Conservation (phyloP, 2,888 invertebrate species). For the Ctena decussata region DNA sequence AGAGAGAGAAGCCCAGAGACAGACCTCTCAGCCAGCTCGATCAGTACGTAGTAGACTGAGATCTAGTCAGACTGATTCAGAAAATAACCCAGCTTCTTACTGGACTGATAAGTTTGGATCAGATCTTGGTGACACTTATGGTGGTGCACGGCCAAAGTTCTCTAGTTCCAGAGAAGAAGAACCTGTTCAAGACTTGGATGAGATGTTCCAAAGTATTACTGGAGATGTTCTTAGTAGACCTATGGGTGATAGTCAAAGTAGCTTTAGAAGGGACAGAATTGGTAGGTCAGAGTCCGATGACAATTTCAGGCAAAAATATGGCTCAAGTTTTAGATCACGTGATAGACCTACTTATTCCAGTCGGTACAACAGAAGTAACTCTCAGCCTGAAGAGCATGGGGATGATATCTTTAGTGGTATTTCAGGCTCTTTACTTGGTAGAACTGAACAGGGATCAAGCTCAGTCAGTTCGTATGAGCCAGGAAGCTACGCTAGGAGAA, state of each 20-base stretch:
- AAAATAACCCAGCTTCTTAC: constrained; percentile 23
- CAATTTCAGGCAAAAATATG: background rate
- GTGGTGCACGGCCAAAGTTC: constrained; percentile 61
- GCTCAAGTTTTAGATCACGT: background rate
- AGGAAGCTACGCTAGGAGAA: background rate
- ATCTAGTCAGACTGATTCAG: constrained; percentile 13
- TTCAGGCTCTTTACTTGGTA: background rate
- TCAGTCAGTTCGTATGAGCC: background rate
- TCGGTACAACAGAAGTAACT: constrained; percentile 30
- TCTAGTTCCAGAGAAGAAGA: background rate
- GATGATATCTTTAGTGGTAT: constrained; percentile 30
- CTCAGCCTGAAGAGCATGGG: constrained; percentile 24
- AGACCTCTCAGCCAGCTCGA: background rate
- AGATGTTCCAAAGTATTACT: constrained; percentile 1
- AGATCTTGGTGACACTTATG: constrained; percentile 24
- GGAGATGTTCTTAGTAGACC: background rate
- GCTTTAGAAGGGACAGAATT: background rate
- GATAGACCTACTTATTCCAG: constrained; percentile 10
- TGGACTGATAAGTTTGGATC: constrained; percentile 1
- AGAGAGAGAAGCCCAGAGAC: constrained; percentile 44
- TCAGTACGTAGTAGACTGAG: constrained; percentile 5
- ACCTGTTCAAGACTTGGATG: background rate
- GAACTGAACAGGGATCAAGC: background rate
- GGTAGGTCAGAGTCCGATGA: constrained; percentile 24
- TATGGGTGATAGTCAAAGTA: background rate